Evolutionary conservation across 2,797 vertebrate species (phyloP).

Genomic region (Hippocampus kuda): DNA sequence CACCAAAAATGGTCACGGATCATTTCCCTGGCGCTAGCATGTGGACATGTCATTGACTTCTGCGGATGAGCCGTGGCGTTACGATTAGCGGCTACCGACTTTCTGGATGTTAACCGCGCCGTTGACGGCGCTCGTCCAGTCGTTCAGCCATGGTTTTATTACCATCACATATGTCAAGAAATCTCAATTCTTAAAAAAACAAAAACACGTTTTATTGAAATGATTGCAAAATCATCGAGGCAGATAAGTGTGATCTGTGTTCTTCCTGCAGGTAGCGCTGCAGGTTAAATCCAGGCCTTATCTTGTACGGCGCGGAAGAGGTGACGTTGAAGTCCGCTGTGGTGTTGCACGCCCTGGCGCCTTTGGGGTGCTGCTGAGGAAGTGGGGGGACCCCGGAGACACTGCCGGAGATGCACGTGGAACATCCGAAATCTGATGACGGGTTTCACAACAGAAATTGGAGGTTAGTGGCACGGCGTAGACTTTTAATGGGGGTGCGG

Average conservation of each 20-base stretch:
- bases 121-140: neutral
- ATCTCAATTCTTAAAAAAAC: neutral
- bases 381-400: neutral
- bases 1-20: neutral
- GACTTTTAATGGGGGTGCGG: neutral
- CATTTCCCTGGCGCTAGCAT: constrained; percentile 9
- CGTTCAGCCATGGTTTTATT: neutral
- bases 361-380: neutral
- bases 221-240: neutral
- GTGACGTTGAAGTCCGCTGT: neutral
- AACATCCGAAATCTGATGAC: neutral
- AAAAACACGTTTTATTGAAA: neutral
- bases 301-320: neutral
- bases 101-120: neutral
- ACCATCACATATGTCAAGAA: neutral
- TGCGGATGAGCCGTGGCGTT: neutral
- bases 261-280: neutral
- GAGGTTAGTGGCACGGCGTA: neutral
- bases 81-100: neutral
- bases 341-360: neutral
- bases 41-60: constrained; percentile 35
- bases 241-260: neutral
- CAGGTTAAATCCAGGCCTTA: neutral
- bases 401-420: neutral
- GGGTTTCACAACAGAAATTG: neutral